These are phyloP conservation scores for Hermodice carunculata DNA, from an alignment of 2,888 invertebrate genomes.

Conservation along the genomic window DNA sequence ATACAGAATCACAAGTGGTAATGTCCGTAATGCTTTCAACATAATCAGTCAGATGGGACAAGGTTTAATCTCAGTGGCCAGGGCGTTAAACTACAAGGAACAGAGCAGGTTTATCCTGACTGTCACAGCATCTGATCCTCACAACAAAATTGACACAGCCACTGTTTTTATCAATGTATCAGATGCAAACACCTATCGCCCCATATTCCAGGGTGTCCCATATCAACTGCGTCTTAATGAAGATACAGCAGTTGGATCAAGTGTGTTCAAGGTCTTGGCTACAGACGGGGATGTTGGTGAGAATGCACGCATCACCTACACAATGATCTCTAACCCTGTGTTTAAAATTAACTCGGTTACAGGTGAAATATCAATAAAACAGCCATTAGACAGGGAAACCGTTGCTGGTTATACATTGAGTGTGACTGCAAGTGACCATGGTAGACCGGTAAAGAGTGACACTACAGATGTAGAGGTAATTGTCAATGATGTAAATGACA, in stretches of 20 bases:
- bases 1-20: slow-evolving; percentile 79
- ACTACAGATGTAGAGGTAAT: slow-evolving; percentile 96
- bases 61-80: slow-evolving; percentile 81
- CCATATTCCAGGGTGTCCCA: slow-evolving; percentile 93
- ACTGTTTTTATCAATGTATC: slow-evolving; percentile 93
- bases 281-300: slow-evolving; percentile 95
- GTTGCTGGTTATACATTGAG: slow-evolving; percentile 82
- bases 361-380: slow-evolving; percentile 91
- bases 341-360: slow-evolving; percentile 94
- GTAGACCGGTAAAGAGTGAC: slow-evolving; percentile 89
- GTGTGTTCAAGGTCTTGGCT: slow-evolving; percentile 91
- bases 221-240: slow-evolving; percentile 91
- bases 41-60: slow-evolving; percentile 85
- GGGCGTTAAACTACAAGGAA: slow-evolving; percentile 92
- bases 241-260: slow-evolving; percentile 91
- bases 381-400: slow-evolving; percentile 87
- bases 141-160: slow-evolving; percentile 88
- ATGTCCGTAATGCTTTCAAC: slow-evolving; percentile 76
- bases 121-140: slow-evolving; percentile 87
- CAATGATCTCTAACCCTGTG: slow-evolving; percentile 65
- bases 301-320: slow-evolving; percentile 80
- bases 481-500: slow-evolving; percentile 96
- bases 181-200: slow-evolving; percentile 94
- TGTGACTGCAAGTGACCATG: slow-evolving; percentile 94
- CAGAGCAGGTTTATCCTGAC: slow-evolving; percentile 80